Percentiles rank a stretch among this genome's conserved stretches.
Conservation (phyloP, 2,888 invertebrate genomes). For the Trimorus sp. region DNA sequence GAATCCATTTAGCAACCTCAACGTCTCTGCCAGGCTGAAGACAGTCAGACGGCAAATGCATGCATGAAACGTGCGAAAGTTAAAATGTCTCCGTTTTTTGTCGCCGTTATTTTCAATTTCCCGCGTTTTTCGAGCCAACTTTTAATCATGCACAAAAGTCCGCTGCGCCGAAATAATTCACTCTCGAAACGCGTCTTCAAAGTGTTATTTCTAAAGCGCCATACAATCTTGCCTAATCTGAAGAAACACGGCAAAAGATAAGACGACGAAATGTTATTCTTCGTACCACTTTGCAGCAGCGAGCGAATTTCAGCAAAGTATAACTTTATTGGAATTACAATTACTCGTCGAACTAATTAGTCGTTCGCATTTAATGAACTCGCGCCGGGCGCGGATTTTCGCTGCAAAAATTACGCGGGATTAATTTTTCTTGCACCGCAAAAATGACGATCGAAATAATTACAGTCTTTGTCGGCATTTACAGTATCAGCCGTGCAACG, state of each 20-base stretch:
- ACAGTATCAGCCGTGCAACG: neutral
- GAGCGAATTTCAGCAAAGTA: conserved; percentile 47
- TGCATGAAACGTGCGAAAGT: conserved; percentile 30
- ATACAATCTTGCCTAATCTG: conserved; percentile 60
- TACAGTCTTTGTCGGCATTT: conserved; percentile 3
- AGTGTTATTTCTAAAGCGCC: conserved; percentile 53
- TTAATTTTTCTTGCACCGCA: conserved; percentile 17
- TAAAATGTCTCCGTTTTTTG: too few relatives aligned
- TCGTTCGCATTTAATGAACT: conserved; percentile 40
- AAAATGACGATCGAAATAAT: neutral
- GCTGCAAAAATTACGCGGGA: conserved; percentile 29
- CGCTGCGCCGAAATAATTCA: conserved; percentile 47
- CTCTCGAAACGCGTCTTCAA: conserved; percentile 40
- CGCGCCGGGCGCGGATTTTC: conserved; percentile 15
- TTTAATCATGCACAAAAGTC: conserved; percentile 13
- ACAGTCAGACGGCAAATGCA: conserved; percentile 33
- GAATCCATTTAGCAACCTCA: conserved; percentile 79
- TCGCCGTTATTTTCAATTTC: too few relatives aligned
- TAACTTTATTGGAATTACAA: conserved; percentile 56
- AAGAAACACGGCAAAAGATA: conserved; percentile 57
- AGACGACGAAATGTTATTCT: conserved; percentile 58
- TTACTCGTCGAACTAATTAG: conserved; percentile 50
- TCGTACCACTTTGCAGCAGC: conserved; percentile 42
- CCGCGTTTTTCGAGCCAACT: too few relatives aligned
- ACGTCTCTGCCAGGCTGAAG: conserved; percentile 64